Conservation (phyloP, 1,140 invertebrate genomes). For the Neodiprion fabricii region DNA sequence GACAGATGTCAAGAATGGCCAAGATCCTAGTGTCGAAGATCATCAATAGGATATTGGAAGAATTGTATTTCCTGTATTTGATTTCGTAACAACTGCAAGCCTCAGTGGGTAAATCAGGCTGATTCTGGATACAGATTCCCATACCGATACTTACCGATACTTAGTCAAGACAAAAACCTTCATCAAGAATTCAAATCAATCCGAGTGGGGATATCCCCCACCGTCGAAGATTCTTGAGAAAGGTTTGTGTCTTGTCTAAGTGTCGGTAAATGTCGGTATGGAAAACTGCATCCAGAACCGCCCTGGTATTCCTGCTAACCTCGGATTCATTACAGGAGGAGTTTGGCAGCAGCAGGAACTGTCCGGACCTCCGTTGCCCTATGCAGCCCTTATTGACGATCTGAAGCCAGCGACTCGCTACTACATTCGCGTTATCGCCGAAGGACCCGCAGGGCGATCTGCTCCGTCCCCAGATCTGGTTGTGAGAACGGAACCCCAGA, state of each 20-base stretch:
- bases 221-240: neutral
- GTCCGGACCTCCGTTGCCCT: slow-evolving; percentile 66
- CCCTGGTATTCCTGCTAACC: neutral
- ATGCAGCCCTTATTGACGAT: slow-evolving; percentile 70
- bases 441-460: slow-evolving; percentile 78
- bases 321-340: slow-evolving; percentile 47
- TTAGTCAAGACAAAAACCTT: neutral
- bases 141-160: no score
- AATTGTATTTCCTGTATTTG: no score
- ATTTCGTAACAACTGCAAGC: no score
- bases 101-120: no score
- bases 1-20: no score
- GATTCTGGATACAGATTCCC: no score
- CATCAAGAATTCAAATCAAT: no score
- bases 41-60: no score
- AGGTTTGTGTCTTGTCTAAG: no score
- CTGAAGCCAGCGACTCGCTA: slow-evolving; percentile 82
- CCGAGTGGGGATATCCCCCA: neutral
- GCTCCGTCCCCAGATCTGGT: slow-evolving; percentile 72
- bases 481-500: slow-evolving; percentile 78
- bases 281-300: neutral
- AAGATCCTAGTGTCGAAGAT: no score
- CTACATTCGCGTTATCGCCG: slow-evolving; percentile 75
- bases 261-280: no score
- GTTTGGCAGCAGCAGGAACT: slow-evolving; percentile 74